phyloP scores from a whole-genome alignment of 1,140 invertebrate genomes.

The Rhyacophila brunnea region DNA sequence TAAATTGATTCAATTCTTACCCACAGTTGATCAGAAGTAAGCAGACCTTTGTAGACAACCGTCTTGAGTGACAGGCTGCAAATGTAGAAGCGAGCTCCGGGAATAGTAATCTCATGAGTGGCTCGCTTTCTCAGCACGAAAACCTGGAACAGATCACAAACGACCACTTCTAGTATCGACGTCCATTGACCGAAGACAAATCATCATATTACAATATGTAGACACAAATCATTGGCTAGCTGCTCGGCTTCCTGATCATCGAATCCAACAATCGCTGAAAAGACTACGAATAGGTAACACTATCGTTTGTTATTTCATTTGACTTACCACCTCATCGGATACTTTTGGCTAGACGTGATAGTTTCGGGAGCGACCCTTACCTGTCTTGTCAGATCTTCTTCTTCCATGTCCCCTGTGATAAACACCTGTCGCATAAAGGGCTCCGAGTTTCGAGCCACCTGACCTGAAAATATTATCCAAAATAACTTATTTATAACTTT shows the following conservation, averaged over 20 bases:
- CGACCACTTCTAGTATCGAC: slow-evolving; percentile 19
- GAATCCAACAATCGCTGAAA: background rate
- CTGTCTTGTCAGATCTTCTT: slow-evolving; percentile 61
- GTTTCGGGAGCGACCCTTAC: slow-evolving; percentile 42
- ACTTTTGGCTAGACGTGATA: too few species aligned
- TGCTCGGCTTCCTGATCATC: too few species aligned
- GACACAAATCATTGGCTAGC: too few species aligned
- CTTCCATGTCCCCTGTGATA: slow-evolving; percentile 66
- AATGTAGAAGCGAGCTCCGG: slow-evolving; percentile 90
- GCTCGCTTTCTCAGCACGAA: slow-evolving; percentile 92
- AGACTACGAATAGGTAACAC: background rate
- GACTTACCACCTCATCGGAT: slow-evolving; percentile 14
- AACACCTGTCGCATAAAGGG: slow-evolving; percentile 96
- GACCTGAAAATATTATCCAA: slow-evolving; percentile 52
- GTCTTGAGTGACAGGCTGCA: slow-evolving; percentile 89
- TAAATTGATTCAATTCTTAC: slow-evolving; percentile 48
- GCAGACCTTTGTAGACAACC: slow-evolving; percentile 96
- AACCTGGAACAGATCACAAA: slow-evolving; percentile 60
- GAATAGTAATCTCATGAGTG: slow-evolving; percentile 81
- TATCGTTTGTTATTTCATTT: slow-evolving; percentile 12
- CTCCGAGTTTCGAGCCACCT: slow-evolving; percentile 89
- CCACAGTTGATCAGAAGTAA: slow-evolving; percentile 96
- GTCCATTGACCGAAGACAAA: too few species aligned
- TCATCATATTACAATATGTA: too few species aligned
- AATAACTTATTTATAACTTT: slow-evolving; percentile 41